A percentile compares a stretch with the other conserved stretches of the same genome.
Conservation (phyloP, 2,797 vertebrate species). For the Brachymystax lenok region DNA sequence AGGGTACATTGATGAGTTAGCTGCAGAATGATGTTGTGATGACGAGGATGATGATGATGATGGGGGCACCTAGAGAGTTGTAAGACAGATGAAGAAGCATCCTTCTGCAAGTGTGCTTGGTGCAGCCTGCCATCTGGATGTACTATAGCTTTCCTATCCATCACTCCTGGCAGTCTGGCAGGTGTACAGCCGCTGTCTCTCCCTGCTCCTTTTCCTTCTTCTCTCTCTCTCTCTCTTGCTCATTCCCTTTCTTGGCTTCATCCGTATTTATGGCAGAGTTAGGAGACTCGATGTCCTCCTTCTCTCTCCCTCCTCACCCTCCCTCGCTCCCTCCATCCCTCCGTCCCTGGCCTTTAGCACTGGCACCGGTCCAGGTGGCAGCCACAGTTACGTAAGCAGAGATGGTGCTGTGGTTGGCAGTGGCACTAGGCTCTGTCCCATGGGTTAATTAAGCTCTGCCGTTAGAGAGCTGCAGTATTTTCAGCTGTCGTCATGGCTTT, state of each 20-base stretch:
- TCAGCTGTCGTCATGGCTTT: background rate
- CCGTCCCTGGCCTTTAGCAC: background rate
- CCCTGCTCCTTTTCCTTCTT: background rate
- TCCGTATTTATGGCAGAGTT: background rate
- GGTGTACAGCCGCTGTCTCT: background rate
- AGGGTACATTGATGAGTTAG: too few species aligned
- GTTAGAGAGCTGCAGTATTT: background rate
- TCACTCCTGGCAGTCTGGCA: constrained; percentile 1
- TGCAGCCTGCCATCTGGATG: background rate
- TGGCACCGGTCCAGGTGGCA: background rate
- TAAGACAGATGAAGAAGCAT: constrained; percentile 2
- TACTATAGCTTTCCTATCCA: background rate
- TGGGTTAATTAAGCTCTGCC: constrained; percentile 22
- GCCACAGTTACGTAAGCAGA: constrained; percentile 15
- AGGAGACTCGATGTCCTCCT: background rate
- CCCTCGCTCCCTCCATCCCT: background rate
- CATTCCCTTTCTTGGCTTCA: background rate
- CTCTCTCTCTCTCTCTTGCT: background rate
- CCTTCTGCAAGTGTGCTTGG: background rate
- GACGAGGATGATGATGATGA: background rate
- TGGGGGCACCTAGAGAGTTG: background rate
- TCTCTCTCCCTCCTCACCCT: background rate
- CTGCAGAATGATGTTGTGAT: background rate
- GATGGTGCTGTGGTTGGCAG: background rate
- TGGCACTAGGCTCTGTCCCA: background rate